Evolutionary conservation across 2,113 vertebrate genomes (phyloP), one percentile per base, ranked within the genome.

Genomic region (Thalassoma bifasciatum): DNA sequence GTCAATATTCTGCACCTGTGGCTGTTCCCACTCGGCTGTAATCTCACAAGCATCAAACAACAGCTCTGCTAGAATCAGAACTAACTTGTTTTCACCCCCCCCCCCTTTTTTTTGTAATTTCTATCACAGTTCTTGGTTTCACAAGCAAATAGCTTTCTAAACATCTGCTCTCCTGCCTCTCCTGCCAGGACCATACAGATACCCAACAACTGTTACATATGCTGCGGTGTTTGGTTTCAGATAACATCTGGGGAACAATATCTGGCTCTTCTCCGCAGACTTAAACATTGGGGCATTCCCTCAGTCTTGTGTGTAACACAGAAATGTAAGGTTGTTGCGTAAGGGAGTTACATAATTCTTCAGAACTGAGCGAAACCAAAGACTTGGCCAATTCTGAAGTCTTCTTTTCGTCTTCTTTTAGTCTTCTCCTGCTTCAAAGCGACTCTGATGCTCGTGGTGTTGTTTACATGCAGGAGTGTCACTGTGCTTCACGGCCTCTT

Each of bases 1-100:
- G 82, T 88, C 77, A 88, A 92, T 69, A 91, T 47, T 54, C 56
- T 66, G 84, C 93, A 93, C 85, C 92, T 93, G 93, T 63, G 61
- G 56, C 49, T 53, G 66, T 86, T 93, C 90, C 77, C 91, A 91
- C 79, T 51, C 71, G n/a, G 59, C 44, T 30, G 22, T 1, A 50
- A 26, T 67, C 74, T 66, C 72, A 72, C 26, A 0, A 37, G 60
- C 72, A 61, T 60, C 75, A 46, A 53, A 72, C 30, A 57, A 77
- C 10, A 52, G 70, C 47, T 68, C 26, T 14, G 26, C 3, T 26
- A 57, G 54, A 70, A 47, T 52, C 75, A 69, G 65, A 76, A 79
- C 47, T 14, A 10, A 54, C 72, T 61, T 72, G 69, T 64, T 86
- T 60, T 86, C 56, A 58, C 6, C 8, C 54, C 62, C 69, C 68